Percentiles rank a stretch among this genome's conserved stretches.
Conservation (phyloP, 2,888 invertebrate species). For the Acanthosepion esculentum region DNA sequence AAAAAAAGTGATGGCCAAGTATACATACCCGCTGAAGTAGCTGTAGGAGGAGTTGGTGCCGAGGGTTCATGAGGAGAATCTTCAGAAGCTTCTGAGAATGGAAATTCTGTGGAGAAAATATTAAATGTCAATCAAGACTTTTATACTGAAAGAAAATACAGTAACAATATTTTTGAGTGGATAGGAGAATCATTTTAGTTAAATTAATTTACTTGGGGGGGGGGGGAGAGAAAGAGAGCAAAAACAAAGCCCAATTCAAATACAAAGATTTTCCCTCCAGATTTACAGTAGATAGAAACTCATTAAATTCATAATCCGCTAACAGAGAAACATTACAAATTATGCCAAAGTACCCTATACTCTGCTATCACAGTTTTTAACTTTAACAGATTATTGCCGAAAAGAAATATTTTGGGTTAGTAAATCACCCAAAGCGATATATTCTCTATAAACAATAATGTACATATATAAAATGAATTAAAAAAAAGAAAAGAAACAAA, state of each 20-base stretch:
- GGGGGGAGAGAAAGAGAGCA: neutral
- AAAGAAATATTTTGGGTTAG: too few relatives aligned
- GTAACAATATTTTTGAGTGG: too few relatives aligned
- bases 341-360: neutral
- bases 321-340: neutral
- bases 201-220: too few relatives aligned
- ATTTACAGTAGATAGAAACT: too few relatives aligned
- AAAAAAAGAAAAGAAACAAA: too few relatives aligned
- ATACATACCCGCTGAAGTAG: constrained; percentile 5
- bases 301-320: neutral
- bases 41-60: neutral
- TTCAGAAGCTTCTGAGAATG: constrained; percentile 45
- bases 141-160: too few relatives aligned
- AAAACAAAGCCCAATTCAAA: neutral
- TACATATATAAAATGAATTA: too few relatives aligned
- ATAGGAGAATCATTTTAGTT: too few relatives aligned
- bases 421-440: too few relatives aligned
- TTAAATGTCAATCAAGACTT: neutral
- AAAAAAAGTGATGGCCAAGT: neutral
- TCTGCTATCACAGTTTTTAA: too few relatives aligned
- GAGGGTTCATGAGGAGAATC: constrained; percentile 42
- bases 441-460: too few relatives aligned
- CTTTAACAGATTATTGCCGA: too few relatives aligned
- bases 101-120: constrained; percentile 13
- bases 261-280: neutral